These are phyloP conservation scores for Nannoperca obscura DNA, from an alignment of 2,797 vertebrate genomes.

Conservation along the genomic window DNA sequence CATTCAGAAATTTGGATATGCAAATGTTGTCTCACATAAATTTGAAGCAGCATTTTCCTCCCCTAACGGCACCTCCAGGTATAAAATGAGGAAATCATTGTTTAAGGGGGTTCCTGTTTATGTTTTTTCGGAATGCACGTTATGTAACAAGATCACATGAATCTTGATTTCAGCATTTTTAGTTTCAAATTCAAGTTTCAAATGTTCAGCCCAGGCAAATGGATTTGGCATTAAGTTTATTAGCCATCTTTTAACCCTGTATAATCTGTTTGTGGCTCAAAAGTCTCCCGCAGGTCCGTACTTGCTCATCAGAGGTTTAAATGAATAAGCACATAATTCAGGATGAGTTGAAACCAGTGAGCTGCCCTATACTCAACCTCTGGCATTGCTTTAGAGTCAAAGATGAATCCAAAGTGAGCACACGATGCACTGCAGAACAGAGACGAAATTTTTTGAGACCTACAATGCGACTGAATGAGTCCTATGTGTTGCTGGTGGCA, in stretches of 20 bases:
- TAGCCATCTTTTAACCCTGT: neutral
- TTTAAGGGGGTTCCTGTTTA: neutral
- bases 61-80: neutral
- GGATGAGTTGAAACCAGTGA: neutral
- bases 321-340: neutral
- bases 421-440: neutral
- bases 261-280: neutral
- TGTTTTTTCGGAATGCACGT: neutral
- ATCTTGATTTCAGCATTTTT: neutral
- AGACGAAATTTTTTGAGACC: neutral
- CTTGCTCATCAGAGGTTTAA: conserved; percentile 3
- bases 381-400: neutral
- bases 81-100: neutral
- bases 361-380: neutral
- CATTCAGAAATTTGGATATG: conserved; percentile 26
- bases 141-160: neutral
- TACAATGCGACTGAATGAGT: neutral
- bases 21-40: conserved; percentile 11
- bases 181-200: neutral
- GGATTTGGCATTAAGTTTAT: neutral
- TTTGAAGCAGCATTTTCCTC: neutral
- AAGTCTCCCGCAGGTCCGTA: neutral
- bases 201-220: neutral
- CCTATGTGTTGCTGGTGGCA: neutral
- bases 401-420: neutral